Conservation (phyloP, 2,113 vertebrate genomes). For the Myrmecobius fasciatus region DNA sequence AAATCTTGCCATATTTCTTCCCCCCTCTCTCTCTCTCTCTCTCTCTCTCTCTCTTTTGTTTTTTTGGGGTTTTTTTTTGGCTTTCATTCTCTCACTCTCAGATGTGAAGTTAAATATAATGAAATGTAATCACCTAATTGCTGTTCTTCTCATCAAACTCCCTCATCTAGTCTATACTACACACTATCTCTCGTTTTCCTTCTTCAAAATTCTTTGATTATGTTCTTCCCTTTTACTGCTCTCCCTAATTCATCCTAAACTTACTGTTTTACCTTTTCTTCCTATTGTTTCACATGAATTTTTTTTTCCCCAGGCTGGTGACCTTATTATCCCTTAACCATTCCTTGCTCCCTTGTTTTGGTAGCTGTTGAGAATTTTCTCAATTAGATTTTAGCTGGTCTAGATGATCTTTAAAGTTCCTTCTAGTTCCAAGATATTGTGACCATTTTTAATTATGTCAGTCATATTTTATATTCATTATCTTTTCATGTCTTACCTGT, state of each 20-base stretch:
- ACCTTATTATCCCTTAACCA: neutral
- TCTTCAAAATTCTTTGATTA: neutral
- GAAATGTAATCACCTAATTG: neutral
- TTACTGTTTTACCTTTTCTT: neutral
- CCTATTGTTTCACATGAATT: neutral
- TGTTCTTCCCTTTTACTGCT: neutral
- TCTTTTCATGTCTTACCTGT: neutral
- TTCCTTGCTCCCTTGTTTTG: neutral
- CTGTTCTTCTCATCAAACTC: neutral
- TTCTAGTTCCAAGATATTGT: neutral
- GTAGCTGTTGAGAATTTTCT: neutral
- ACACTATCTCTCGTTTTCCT: neutral
- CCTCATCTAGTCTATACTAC: neutral
- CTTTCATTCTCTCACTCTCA: too few relatives aligned
- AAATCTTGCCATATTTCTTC: neutral
- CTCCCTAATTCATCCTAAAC: neutral
- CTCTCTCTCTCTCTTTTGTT: too few relatives aligned
- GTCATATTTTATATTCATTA: neutral
- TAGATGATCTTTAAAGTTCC: neutral
- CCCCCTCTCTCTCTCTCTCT: neutral
- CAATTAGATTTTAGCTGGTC: neutral
- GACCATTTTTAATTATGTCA: neutral
- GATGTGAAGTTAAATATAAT: neutral
- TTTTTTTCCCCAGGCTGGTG: neutral
- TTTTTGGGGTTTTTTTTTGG: too few relatives aligned